Base-by-base conservation (phyloP, 1,140 invertebrate species). In the Tenebrio molitor region DNA sequence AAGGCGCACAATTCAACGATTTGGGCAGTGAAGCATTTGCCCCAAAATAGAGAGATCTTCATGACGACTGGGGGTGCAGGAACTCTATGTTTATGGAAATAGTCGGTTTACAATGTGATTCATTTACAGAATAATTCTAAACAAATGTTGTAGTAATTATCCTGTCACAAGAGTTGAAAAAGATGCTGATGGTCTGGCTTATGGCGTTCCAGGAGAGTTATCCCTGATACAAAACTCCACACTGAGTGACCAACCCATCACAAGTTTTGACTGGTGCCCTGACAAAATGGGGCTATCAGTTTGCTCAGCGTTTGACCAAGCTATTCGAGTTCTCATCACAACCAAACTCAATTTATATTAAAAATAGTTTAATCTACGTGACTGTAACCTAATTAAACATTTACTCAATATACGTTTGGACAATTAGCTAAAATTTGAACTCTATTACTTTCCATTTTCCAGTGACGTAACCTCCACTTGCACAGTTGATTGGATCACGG, bases 41-140 rank as follows among this genome's bases (percentile, higher is more conserved):
- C 96, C 0, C 96, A 98, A 84, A 97, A 98, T 83, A 87, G 96
- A 62, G 96, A 98, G 81, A 83, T 98, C n/a, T 98, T 98, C 81
- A 88, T 94, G 76, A 97, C 96, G 0, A 91, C 91, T 76, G 95
- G 95, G 5, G 96, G 97, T 7, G 90, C 89, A 80, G 97, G 96
- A 21, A 92, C 94, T 14, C 80, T 98, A 1, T 90, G 91, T 77
- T 84, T 98, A 8, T 98, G 96, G 96, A 94, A 97, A 89, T 98
- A 98, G 94, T 96, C 86, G 87, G 87, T 72, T 14, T 0, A 39
- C 23, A 44, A 50, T 33, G 1, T 29, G 2, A 3, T 39, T 39
- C n/a, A n/a, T n/a, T n/a, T n/a, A n/a, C n/a, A n/a, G n/a, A n/a
- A n/a, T n/a, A n/a, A n/a, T n/a, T n/a, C n/a, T n/a, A n/a, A n/a